Evolutionary conservation across 2,888 invertebrate species (phyloP).

Genomic region (Acleris emargana): DNA sequence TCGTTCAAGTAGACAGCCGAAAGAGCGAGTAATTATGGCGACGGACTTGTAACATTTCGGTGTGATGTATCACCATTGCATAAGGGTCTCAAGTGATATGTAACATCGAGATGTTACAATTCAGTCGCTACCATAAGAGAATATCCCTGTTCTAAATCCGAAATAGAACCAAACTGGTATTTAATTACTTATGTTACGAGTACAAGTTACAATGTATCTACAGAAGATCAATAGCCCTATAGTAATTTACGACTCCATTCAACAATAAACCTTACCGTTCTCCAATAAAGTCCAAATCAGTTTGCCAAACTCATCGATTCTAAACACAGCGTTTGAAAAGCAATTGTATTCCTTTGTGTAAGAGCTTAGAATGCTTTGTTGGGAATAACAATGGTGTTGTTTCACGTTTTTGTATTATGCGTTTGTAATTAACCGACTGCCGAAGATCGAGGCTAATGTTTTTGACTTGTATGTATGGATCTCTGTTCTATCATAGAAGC

Average conservation of each 20-base stretch:
- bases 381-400: neutral
- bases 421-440: slow-evolving; percentile 14
- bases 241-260: neutral
- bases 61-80: too few species aligned
- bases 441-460: too few species aligned
- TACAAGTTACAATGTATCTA: slow-evolving; percentile 16
- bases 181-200: slow-evolving; percentile 31
- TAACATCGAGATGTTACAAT: too few species aligned
- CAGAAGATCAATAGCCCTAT: slow-evolving; percentile 28
- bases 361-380: slow-evolving; percentile 13
- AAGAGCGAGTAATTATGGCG: too few species aligned
- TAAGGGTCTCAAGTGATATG: too few species aligned
- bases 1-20: too few species aligned
- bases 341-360: slow-evolving; percentile 11
- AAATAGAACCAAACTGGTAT: slow-evolving; percentile 32
- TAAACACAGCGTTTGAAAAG: slow-evolving; percentile 13
- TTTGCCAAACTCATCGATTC: neutral
- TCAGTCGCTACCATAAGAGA: too few species aligned
- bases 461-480: too few species aligned
- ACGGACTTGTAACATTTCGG: too few species aligned
- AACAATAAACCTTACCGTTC: neutral
- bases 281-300: neutral
- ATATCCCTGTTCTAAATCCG: slow-evolving; percentile 13
- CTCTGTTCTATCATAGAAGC: too few species aligned
- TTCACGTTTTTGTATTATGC: slow-evolving; percentile 16